Evolutionary conservation across 2,888 invertebrate genomes (phyloP).

Genomic region (Lasioglossum zephyrum): DNA sequence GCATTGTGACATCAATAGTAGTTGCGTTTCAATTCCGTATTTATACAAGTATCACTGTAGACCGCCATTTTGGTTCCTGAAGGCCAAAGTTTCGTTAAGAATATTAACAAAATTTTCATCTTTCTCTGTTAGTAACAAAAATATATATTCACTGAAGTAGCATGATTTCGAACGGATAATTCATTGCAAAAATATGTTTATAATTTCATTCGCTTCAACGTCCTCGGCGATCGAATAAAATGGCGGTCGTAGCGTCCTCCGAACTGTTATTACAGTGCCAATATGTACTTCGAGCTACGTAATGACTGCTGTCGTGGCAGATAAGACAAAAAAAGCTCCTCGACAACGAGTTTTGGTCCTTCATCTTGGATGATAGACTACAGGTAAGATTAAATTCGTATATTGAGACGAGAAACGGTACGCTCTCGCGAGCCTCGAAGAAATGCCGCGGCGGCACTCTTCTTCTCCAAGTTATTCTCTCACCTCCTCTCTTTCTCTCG

Average conservation of each 20-base stretch:
- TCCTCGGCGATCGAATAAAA: neutral
- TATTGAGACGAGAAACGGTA: slow-evolving; percentile 40
- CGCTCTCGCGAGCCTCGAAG: slow-evolving; percentile 41
- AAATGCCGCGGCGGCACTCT: slow-evolving; percentile 15
- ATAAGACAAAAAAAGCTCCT: neutral
- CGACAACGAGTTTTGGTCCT: slow-evolving; percentile 29
- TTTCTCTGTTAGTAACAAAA: neutral
- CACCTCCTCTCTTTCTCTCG: slow-evolving; percentile 9
- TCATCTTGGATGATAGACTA: slow-evolving; percentile 1
- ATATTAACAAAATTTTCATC: neutral
- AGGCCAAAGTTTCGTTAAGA: neutral
- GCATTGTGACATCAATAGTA: neutral
- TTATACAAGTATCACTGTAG: neutral
- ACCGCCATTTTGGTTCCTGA: neutral
- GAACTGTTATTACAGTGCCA: neutral
- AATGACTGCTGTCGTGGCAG: neutral
- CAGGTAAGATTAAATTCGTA: slow-evolving; percentile 20
- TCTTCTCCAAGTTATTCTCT: slow-evolving; percentile 26
- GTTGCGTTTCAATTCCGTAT: neutral
- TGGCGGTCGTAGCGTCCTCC: neutral
- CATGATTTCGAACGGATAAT: neutral
- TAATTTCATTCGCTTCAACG: neutral
- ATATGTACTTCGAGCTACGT: neutral
- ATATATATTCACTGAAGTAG: neutral
- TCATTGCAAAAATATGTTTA: neutral